Evolutionary conservation across 2,888 invertebrate species (phyloP), one percentile per base, ranked within the genome.

Genomic region (Atherix ibis): DNA sequence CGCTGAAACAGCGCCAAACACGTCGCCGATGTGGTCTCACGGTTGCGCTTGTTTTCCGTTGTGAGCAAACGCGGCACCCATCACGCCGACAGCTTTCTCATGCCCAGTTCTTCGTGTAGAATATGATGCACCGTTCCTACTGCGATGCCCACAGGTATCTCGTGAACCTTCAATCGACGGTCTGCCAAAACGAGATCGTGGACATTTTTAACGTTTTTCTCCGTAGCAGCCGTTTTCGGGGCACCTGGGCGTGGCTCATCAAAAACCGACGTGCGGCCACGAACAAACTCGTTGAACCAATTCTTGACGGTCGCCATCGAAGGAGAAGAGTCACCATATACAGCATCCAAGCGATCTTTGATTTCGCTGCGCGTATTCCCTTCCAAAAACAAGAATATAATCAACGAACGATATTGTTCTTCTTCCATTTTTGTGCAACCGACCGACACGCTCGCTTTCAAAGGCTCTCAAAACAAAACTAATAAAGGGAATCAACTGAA

Each of bases 401-500:
- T 36, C 36, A 32, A 28, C 36, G 39, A 31, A 26, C 27, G 38
- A 31, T 36, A 38, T 36, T 38, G 38, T 32, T 38, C 31, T 36
- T 35, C 36, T 38, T 36, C 33, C 31, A 36, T 41, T 34, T 39
- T 32, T 34, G 18, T 25, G 22, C 40, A 25, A 32, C 36, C 37
- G 31, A 28, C 38, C 26, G 38, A 40, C 36, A 42, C 38, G 29
- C 28, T 31, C 29, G 37, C 40, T 40, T 40, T 29, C 37, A 40
- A 26, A 40, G 37, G 32, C 39, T 31, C 37, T 37, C 31, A 41
- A 41, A 41, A 34, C 39, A 41, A 37, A 41, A 41, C 35, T 40
- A 41, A 18, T 18, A 18, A 19, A 18, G 22, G 9, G 19, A 34
- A 27, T 19, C 28, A 15, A 28, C 5, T 27, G 34, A 28, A 34